A percentile compares a stretch with the other conserved stretches of the same genome.
These are phyloP conservation scores for Larimichthys polyactis DNA, from an alignment of 2,113 vertebrate genomes.

Conservation along the genomic window DNA sequence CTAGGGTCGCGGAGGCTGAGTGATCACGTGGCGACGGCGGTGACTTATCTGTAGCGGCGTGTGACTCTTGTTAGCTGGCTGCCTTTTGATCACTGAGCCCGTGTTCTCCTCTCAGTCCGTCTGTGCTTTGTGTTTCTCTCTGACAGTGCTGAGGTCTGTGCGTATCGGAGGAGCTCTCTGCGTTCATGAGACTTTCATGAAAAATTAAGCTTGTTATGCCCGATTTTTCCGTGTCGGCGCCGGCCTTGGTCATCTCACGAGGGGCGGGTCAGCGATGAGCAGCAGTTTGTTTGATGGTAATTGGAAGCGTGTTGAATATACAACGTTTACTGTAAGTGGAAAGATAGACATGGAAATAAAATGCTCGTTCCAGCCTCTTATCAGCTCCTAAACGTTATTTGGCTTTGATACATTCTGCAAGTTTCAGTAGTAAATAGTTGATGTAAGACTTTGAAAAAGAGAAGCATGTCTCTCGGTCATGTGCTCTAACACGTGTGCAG, in stretches of 20 bases:
- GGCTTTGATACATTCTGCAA: too few relatives aligned
- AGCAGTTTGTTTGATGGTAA: conserved; percentile 28
- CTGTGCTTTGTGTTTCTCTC: conserved; percentile 27
- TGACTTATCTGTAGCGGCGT: conserved; percentile 3
- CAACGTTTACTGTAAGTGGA: background rate
- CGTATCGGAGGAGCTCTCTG: conserved; percentile 3
- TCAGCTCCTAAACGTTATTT: background rate
- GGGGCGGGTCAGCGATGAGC: conserved; percentile 17
- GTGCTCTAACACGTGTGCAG: too few relatives aligned
- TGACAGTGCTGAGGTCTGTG: conserved; percentile 27
- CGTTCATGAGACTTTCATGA: conserved; percentile 25
- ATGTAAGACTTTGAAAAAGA: background rate
- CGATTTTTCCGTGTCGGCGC: background rate
- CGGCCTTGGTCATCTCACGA: background rate
- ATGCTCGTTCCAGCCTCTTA: background rate
- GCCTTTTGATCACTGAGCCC: conserved; percentile 50
- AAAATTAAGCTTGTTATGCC: conserved; percentile 45
- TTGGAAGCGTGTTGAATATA: background rate
- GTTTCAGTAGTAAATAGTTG: background rate
- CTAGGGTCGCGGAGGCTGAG: background rate
- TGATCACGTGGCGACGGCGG: background rate
- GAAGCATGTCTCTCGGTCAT: too few relatives aligned
- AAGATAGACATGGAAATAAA: conserved; percentile 9
- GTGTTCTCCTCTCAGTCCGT: conserved; percentile 53
- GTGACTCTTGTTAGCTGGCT: conserved; percentile 14